Conservation (phyloP, 2,797 vertebrate species). For the Rhabdomys pumilio region DNA sequence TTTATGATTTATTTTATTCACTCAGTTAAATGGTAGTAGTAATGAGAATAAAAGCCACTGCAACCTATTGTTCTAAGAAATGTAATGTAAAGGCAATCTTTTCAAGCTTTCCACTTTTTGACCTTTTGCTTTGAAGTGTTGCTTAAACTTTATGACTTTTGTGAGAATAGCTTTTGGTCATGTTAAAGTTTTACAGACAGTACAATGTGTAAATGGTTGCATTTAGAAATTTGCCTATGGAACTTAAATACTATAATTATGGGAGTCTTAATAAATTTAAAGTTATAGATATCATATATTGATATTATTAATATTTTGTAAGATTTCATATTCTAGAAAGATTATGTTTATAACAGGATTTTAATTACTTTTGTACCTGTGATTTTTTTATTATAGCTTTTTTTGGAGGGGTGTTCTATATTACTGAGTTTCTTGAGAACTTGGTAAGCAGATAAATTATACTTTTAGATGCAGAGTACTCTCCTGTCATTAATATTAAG, state of each 20-base stretch:
- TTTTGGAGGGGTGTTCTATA: not conserved
- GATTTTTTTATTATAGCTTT: constrained; percentile 61
- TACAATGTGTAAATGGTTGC: constrained; percentile 48
- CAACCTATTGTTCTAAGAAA: constrained; percentile 43
- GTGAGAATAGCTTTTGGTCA: constrained; percentile 26
- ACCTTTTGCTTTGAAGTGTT: not conserved
- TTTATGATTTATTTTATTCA: constrained; percentile 34
- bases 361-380: constrained; percentile 48
- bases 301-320: constrained; percentile 42
- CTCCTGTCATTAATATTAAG: constrained; percentile 42
- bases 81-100: constrained; percentile 70
- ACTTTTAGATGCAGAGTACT: constrained; percentile 25
- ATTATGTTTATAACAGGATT: constrained; percentile 33
- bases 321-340: constrained; percentile 10
- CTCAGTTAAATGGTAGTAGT: constrained; percentile 26
- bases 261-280: constrained; percentile 48
- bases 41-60: constrained; percentile 57
- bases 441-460: constrained; percentile 56
- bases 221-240: constrained; percentile 54
- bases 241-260: constrained; percentile 41
- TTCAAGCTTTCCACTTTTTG: constrained; percentile 32
- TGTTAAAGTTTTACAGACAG: constrained; percentile 26
- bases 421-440: constrained; percentile 61
- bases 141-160: constrained; percentile 40
- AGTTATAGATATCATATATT: constrained; percentile 6